Evolutionary conservation across 2,888 invertebrate genomes (phyloP).

Genomic region (Ephialtes manifestator): DNA sequence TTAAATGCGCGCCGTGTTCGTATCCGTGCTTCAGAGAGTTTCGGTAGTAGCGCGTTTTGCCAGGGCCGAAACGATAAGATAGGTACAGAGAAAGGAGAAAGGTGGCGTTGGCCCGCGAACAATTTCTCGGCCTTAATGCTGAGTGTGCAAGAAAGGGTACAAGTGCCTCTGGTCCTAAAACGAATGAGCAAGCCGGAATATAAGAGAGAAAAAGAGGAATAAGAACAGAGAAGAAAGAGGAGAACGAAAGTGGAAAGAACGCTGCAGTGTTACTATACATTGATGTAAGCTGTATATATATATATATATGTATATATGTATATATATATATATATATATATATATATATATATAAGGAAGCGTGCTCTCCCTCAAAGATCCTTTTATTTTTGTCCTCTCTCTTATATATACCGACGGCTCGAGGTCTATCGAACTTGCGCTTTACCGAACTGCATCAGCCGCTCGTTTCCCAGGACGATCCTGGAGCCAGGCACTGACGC

Average conservation of each 20-base stretch:
- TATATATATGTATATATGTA: too few species aligned
- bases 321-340: too few species aligned
- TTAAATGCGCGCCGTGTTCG: constrained; percentile 37
- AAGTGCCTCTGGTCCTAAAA: constrained; percentile 47
- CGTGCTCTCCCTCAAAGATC: constrained; percentile 42
- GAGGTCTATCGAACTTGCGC: constrained; percentile 55
- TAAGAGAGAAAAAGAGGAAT: constrained; percentile 26
- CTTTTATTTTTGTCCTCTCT: constrained; percentile 50
- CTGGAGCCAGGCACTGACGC: constrained; percentile 22
- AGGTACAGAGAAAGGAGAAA: constrained; percentile 2
- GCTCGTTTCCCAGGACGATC: constrained; percentile 69
- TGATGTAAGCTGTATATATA: background rate
- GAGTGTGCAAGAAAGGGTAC: constrained; percentile 68
- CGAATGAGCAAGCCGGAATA: constrained; percentile 34
- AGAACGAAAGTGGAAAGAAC: background rate
- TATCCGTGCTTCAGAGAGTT: constrained; percentile 30
- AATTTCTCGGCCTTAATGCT: constrained; percentile 68
- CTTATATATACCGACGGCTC: constrained; percentile 27
- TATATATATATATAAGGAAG: too few species aligned
- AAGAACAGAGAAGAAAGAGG: constrained; percentile 5
- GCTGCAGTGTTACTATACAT: background rate
- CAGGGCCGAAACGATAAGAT: background rate
- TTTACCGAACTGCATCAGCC: constrained; percentile 69
- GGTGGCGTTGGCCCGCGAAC: constrained; percentile 45
- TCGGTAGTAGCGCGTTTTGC: constrained; percentile 27